phyloP scores from a whole-genome alignment of 2,888 invertebrate genomes.

The Chymomyza amoena region DNA sequence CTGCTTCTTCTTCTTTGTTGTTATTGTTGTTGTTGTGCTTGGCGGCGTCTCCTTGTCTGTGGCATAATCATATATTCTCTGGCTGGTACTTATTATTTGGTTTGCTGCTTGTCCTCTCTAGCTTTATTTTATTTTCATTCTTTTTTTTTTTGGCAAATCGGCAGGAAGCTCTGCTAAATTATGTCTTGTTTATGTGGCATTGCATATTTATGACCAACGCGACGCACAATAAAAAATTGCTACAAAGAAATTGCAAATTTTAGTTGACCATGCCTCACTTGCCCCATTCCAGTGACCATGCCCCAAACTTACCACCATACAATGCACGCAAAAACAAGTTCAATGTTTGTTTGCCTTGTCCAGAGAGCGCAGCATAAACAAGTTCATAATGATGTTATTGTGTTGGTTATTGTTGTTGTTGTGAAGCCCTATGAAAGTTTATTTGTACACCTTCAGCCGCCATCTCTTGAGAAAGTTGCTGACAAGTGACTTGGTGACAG shows the following conservation, averaged over 20 bases:
- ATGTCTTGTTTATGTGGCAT: conserved; percentile 73
- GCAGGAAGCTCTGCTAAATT: conserved; percentile 71
- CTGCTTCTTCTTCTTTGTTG: conserved; percentile 10
- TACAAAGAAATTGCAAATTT: conserved; percentile 61
- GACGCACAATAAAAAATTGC: conserved; percentile 58
- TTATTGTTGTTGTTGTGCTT: background rate
- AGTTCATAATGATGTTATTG: conserved; percentile 35
- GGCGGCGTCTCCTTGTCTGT: conserved; percentile 67
- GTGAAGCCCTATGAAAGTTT: conserved; percentile 64
- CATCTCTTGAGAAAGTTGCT: conserved; percentile 54
- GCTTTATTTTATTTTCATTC: conserved; percentile 15
- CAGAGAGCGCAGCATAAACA: conserved; percentile 6
- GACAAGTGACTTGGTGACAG: conserved; percentile 49
- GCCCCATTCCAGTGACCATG: background rate
- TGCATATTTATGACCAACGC: conserved; percentile 63
- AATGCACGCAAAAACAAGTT: conserved; percentile 58
- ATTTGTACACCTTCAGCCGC: conserved; percentile 52
- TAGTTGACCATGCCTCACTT: conserved; percentile 57
- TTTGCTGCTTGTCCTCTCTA: conserved; percentile 35
- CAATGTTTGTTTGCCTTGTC: conserved; percentile 63
- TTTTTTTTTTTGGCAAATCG: conserved; percentile 65
- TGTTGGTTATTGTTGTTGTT: conserved; percentile 12
- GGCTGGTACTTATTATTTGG: conserved; percentile 65
- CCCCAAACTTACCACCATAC: background rate
- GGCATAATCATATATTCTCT: conserved; percentile 71